These are phyloP conservation scores for Leptocoma aspasia DNA, from an alignment of 2,113 vertebrate species.

Conservation along the genomic window DNA sequence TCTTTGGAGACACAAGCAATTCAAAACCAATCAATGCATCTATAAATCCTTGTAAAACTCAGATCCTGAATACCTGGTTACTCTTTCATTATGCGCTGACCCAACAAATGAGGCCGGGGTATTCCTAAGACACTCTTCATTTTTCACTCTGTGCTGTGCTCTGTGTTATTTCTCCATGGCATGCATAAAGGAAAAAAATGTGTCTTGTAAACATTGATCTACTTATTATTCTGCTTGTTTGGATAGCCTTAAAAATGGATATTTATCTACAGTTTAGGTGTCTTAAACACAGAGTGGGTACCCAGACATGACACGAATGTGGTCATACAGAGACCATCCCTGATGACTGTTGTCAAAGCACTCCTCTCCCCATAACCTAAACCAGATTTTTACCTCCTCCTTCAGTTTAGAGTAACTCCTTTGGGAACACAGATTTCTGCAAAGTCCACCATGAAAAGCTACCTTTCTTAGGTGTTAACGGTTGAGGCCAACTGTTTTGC, in stretches of 20 bases:
- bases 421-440: not conserved
- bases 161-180: constrained; percentile 8
- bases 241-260: constrained; percentile 3
- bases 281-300: not conserved
- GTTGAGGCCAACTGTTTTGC: not conserved
- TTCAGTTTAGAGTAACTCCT: not conserved
- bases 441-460: not conserved
- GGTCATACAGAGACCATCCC: not conserved
- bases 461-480: not conserved
- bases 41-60: constrained; percentile 49
- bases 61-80: not conserved
- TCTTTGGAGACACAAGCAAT: constrained; percentile 21
- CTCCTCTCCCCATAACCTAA: not conserved
- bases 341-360: not conserved
- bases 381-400: not conserved
- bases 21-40: constrained; percentile 27
- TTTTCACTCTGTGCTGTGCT: not conserved
- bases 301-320: not conserved
- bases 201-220: constrained; percentile 12
- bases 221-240: constrained; percentile 37
- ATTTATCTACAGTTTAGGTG: not conserved
- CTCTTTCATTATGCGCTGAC: constrained; percentile 3
- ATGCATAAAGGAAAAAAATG: not conserved
- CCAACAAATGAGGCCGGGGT: constrained; percentile 2
- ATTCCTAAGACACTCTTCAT: constrained; percentile 14